A percentile compares a stretch with the other conserved stretches of the same genome.
Evolutionary conservation across 2,888 invertebrate genomes (phyloP).

Genomic region (Nemapogon koenigi): DNA sequence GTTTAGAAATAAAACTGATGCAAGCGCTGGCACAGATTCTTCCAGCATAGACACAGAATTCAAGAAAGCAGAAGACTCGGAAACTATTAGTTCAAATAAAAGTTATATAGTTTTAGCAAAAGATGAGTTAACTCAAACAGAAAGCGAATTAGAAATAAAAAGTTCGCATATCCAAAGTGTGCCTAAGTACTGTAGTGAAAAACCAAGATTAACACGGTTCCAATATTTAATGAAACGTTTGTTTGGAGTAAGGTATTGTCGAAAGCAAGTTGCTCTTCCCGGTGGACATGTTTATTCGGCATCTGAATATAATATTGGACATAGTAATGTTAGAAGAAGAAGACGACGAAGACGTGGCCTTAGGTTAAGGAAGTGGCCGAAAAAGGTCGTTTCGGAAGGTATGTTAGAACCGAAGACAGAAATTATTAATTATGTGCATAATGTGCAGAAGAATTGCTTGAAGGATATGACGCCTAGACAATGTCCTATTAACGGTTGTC

Average conservation of each 20-base stretch:
- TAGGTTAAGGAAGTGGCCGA: constrained; percentile 32
- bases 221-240: constrained; percentile 42
- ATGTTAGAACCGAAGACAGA: constrained; percentile 29
- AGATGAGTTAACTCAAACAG: no score
- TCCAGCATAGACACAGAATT: no score
- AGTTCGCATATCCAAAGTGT: no score
- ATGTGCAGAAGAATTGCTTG: constrained; percentile 37
- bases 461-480: constrained; percentile 41
- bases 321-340: constrained; percentile 24
- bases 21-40: constrained; percentile 30
- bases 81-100: no score
- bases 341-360: constrained; percentile 25
- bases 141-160: no score
- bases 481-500: constrained; percentile 43
- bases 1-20: constrained; percentile 40
- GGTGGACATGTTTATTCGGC: constrained; percentile 31
- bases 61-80: no score
- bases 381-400: constrained; percentile 38
- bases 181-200: no score
- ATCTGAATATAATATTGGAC: constrained; percentile 36
- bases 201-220: constrained; percentile 33
- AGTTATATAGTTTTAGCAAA: no score
- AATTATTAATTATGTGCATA: constrained; percentile 37
- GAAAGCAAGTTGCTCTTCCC: constrained; percentile 19
- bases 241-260: constrained; percentile 29